Base-by-base conservation (phyloP, 2,797 vertebrate species). In the Arctocebus calabarensis region DNA sequence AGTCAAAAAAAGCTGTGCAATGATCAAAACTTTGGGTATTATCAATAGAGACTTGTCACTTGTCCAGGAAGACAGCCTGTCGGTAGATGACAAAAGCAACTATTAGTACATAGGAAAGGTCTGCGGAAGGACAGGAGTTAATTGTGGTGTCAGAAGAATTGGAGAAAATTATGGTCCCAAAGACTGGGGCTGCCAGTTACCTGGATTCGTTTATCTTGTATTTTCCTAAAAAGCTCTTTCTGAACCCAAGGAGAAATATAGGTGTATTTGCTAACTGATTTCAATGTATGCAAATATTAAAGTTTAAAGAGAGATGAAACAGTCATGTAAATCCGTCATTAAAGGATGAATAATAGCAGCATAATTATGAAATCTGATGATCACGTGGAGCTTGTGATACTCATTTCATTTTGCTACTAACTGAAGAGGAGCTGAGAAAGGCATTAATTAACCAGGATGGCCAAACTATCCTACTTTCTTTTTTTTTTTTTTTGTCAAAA, bases 141-240 rank as follows among this genome's bases (percentile, higher is more conserved):
- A 61, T 11, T 17, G 25, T 34, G 22, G 29, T 59, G 27, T 64
- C 90, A 70, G 43, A 88, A 91, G 11, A 20, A 45, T 43, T 52
- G 40, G 52, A 94, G 68, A 52, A 93, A 61, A 64, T 62, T n/a
- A 6, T 61, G 40, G 6, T 73, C 52, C 88, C 84, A 14, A 62
- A 84, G 64, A 14, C 43, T 52, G 37, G 86, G 17, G 48, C 71
- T 75, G 77, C 52, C 52, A 14, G 57, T 66, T n/a, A 57, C 25
- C 68, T 92, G 32, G 5, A 61, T 29, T 93, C 32, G 19, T 40
- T 90, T 89, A 45, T 61, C 81, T 45, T 90, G 91, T 88, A 64
- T 73, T 88, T 88, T 90, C 78, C 74, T 88, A 20, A 85, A 92
- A 89, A 32, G 19, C 7, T 86, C 27, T 91, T 96, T 70, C 66